Evolutionary conservation across 2,888 invertebrate genomes (phyloP).

Genomic region (Linnaemya vulpina): DNA sequence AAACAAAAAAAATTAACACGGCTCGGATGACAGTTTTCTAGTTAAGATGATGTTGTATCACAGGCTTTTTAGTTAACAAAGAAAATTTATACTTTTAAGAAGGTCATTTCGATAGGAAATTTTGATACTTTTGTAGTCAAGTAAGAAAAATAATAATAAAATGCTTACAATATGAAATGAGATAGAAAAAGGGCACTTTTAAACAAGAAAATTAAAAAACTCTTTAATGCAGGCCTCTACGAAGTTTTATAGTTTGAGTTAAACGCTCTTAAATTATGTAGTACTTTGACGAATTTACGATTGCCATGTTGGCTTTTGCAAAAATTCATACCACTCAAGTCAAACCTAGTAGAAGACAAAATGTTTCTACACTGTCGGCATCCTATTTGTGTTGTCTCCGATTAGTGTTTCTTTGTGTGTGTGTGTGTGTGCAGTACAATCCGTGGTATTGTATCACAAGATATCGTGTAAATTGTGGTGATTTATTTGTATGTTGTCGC

Average conservation of each 20-base stretch:
- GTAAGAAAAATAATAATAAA: constrained; percentile 32
- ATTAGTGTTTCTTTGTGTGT: neutral
- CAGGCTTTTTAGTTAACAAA: constrained; percentile 5
- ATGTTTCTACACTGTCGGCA: constrained; percentile 57
- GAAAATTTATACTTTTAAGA: constrained; percentile 44
- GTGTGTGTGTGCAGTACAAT: constrained; percentile 5
- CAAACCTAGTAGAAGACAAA: neutral
- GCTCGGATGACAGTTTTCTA: constrained; percentile 61
- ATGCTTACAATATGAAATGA: neutral
- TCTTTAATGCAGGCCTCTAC: constrained; percentile 3
- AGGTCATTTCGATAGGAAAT: constrained; percentile 65
- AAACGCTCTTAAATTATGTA: constrained; percentile 55
- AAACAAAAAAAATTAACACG: constrained; percentile 51
- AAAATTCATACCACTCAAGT: constrained; percentile 42
- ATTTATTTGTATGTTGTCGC: constrained; percentile 64
- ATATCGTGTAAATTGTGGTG: constrained; percentile 63
- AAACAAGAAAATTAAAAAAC: constrained; percentile 42
- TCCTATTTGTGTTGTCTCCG: constrained; percentile 35
- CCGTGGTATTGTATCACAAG: constrained; percentile 43
- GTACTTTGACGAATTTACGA: constrained; percentile 69
- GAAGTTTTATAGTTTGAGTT: constrained; percentile 9
- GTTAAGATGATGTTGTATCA: constrained; percentile 36
- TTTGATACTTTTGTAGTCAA: constrained; percentile 50
- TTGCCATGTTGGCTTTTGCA: constrained; percentile 54
- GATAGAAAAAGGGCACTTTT: neutral